Conservation (phyloP, 2,797 vertebrate genomes). For the Enteromius radiatus region DNA sequence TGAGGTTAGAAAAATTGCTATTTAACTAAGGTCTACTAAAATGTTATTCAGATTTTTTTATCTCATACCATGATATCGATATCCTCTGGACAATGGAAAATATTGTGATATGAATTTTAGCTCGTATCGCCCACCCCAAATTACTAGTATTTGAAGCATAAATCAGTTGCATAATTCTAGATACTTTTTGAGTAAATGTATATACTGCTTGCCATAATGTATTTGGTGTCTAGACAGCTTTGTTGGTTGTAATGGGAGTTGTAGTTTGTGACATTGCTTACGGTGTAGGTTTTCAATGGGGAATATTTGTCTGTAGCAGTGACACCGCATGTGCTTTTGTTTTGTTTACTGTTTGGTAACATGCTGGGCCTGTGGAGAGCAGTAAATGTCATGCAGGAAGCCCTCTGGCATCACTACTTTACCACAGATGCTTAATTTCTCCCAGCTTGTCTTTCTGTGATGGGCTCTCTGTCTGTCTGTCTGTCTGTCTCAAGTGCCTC, state of each 20-base stretch:
- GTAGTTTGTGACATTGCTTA: neutral
- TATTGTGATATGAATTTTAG: too few species aligned
- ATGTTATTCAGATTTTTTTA: too few species aligned
- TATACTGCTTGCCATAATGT: neutral
- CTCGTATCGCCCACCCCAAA: too few species aligned
- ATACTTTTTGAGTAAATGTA: neutral
- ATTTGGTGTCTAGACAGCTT: neutral
- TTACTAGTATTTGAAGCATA: neutral
- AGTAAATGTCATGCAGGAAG: conserved; percentile 58
- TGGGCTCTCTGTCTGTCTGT: neutral
- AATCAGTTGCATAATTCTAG: neutral
- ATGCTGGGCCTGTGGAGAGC: conserved; percentile 48
- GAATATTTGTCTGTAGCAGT: conserved; percentile 3
- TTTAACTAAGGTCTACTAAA: too few species aligned
- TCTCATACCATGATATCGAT: too few species aligned
- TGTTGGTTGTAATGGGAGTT: neutral
- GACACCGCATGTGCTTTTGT: conserved; percentile 59
- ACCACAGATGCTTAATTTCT: conserved; percentile 26
- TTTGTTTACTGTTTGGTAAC: conserved; percentile 67
- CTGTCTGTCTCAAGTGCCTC: neutral
- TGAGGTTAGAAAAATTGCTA: too few species aligned
- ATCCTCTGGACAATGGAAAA: too few species aligned
- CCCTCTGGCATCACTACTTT: conserved; percentile 43
- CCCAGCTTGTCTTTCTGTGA: conserved; percentile 25
- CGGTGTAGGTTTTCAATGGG: neutral